Evolutionary conservation across 2,113 vertebrate genomes (phyloP).

Genomic region (Struthidea cinerea): DNA sequence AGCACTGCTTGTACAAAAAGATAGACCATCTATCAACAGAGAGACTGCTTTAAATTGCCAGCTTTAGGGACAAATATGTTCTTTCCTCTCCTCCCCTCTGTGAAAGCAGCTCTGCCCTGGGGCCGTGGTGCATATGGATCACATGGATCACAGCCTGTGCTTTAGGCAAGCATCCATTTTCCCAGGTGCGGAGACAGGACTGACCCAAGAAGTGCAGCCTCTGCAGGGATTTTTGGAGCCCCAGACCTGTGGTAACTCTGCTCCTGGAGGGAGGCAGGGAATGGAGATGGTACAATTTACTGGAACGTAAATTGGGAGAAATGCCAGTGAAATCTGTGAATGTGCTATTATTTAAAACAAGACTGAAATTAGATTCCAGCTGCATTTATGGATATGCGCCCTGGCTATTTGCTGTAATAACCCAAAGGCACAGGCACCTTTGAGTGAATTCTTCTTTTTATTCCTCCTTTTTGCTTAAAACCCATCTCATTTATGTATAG

Average conservation of each 20-base stretch:
- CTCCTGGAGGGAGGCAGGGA: neutral
- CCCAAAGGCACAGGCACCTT: neutral
- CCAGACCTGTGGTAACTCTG: neutral
- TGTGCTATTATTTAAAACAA: neutral
- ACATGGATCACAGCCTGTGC: neutral
- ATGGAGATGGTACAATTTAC: neutral
- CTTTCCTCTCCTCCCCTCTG: neutral
- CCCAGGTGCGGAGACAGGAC: neutral
- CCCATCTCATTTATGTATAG: neutral
- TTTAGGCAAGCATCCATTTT: neutral
- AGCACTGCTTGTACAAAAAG: neutral
- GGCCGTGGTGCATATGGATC: accelerated
- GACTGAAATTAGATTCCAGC: neutral
- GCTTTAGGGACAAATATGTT: neutral
- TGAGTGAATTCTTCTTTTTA: neutral
- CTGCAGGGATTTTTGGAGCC: neutral
- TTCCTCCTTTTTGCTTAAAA: slow-evolving; percentile 15
- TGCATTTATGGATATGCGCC: neutral
- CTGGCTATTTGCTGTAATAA: neutral
- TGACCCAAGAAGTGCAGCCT: neutral
- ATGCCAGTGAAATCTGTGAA: neutral
- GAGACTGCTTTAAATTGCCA: neutral
- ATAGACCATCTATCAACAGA: neutral
- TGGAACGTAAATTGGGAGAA: neutral
- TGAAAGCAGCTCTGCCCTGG: neutral